These are phyloP conservation scores for Drosophila kepulauana DNA, from an alignment of 1,140 invertebrate species.

Conservation along the genomic window DNA sequence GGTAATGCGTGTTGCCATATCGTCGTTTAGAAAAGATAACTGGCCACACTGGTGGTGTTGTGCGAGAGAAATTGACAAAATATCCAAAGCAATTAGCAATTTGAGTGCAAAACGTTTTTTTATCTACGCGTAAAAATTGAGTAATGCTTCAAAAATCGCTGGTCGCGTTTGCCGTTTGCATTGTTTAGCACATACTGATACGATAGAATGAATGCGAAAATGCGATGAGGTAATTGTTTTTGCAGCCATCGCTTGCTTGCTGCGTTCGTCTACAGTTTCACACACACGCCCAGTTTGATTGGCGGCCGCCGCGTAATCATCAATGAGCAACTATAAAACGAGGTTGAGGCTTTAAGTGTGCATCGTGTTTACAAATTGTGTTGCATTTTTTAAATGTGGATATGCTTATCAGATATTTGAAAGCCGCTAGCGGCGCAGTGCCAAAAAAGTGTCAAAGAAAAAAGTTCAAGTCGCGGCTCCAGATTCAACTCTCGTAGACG, in stretches of 20 bases:
- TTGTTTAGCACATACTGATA: conserved; percentile 49
- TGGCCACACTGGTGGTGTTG: conserved; percentile 55
- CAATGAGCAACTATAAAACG: conserved; percentile 71
- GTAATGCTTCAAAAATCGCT: conserved; percentile 49
- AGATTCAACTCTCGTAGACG: conserved; percentile 41
- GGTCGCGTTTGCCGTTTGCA: conserved; percentile 28
- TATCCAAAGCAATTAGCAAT: conserved; percentile 58
- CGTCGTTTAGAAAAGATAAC: conserved; percentile 28
- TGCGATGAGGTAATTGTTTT: conserved; percentile 78
- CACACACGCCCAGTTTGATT: conserved; percentile 41
- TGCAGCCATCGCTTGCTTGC: conserved; percentile 39
- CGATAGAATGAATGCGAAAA: conserved; percentile 52
- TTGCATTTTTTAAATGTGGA: conserved; percentile 46
- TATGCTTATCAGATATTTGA: conserved; percentile 27
- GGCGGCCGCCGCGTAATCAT: conserved; percentile 69
- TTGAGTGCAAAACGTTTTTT: conserved; percentile 64
- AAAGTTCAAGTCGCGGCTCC: conserved; percentile 46
- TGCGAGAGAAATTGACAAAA: conserved; percentile 73
- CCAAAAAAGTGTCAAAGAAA: conserved; percentile 48
- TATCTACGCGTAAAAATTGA: conserved; percentile 54
- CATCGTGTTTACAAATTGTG: conserved; percentile 74
- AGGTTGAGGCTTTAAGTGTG: conserved; percentile 59
- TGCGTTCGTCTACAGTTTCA: conserved; percentile 72
- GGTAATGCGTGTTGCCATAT: conserved; percentile 47
- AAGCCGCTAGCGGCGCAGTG: conserved; percentile 51